Evolutionary conservation across 2,113 vertebrate species (phyloP), one percentile per base, ranked within the genome.

Genomic region (Platycercus adscitus): DNA sequence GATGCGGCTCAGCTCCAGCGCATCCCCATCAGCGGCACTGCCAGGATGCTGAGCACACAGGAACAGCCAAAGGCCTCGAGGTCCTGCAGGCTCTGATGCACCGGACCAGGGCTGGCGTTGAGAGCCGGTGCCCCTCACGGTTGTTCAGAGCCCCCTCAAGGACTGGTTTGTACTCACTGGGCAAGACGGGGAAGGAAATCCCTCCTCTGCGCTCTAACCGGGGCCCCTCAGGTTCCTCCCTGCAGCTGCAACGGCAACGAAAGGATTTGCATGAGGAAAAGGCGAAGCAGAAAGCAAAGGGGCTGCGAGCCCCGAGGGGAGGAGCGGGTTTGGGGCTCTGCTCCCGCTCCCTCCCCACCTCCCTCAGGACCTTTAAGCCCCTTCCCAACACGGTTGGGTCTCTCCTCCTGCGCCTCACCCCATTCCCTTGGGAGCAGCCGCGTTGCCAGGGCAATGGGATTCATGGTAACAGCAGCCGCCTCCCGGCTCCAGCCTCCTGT

Each of bases 91-190:
- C 13, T 6, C 55, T 2, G 19, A 21, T n/a, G 33, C 55, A 2
- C 55, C n/a, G 13, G 55, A n/a, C 31, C 8, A 3, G 7, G 4
- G 7, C 9, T 1, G 2, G 8, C 43, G 4, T 29, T 11, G 1
- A 1, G 17, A 37, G 16, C 3, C 46, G 33, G 19, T 47, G 46
- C 35, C 11, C 58, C 15, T 28, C 47, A 4, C 2, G 8, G 7
- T 26, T 29, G 7, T 11, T 11, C 2, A 17, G 70, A 90, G 76
- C 1, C 0, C 58, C 10, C 28, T 28, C 14, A 3, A 66, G 1
- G 17, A 28, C 53, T 69, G 17, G 80, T 56, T 71, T n/a, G 61
- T 10, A 14, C 28, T 78, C 4, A 8, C 21, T 29, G 81, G n/a
- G 70, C 31, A 55, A 44, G 52, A 88, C 0, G 26, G 12, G 82